Base-by-base conservation (phyloP, 2,113 vertebrate species). In the Caranx melampygus region DNA sequence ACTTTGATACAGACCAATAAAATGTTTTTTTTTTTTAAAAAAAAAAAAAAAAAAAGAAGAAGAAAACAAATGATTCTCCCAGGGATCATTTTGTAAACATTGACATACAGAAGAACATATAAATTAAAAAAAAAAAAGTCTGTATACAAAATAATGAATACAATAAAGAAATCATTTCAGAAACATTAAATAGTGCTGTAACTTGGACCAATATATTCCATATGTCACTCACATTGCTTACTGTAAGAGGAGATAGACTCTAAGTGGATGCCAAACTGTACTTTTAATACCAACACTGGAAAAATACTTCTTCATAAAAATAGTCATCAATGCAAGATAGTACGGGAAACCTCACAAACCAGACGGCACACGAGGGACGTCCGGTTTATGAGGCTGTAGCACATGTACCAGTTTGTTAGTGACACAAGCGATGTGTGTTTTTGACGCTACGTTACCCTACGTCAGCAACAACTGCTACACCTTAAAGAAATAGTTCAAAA, bases 231-330 rank as follows among this genome's bases (percentile, higher is more conserved):
- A 45, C 67, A 69, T 83, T 82, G 73, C 81, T 84, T 72, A 72
- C 77, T 89, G 77, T 82, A 65, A 75, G 73, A 89, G 84, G 80
- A 74, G 77, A 85, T 67, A 78, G 44, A 70, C 76, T 85, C 70
- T 76, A 59, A 68, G 71, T 78, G 76, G 81, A 87, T 78, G 84
- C 69, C 76, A 82, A 85, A 73, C 84, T 89, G 85, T 84, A 88
- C 83, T 89, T 89, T 91, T 81, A 82, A 72, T 89, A 93, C 82
- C 88, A 85, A 82, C 51, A 87, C 79, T 94, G 92, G 72, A 93
- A 93, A 93, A 93, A 94, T 94, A 92, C 78, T 91, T 94, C 88
- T 91, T 90, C 91, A 94, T 88, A 90, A 94, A 93, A 94, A 94
- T 91, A 93, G 89, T 88, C 70, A 87, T 91, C 74, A 73, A 87